These are phyloP conservation scores for Trematomus bernacchii DNA, from an alignment of 2,797 vertebrate genomes.

Conservation along the genomic window DNA sequence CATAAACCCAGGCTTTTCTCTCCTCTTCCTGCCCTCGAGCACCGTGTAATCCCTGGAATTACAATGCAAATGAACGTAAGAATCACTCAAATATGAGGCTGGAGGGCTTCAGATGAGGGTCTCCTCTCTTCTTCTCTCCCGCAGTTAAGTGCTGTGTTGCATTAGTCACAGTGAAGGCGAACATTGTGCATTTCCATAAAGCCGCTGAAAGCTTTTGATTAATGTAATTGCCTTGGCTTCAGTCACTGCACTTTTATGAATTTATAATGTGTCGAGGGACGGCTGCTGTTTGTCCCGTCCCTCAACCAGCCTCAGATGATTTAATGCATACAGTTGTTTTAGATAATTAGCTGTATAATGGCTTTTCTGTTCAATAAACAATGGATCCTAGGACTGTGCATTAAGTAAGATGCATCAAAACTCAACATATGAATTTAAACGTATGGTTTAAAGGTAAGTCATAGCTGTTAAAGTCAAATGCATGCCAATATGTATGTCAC, in stretches of 20 bases:
- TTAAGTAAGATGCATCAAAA: background rate
- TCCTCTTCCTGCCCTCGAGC: background rate
- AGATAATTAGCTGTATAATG: constrained; percentile 25
- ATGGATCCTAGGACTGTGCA: background rate
- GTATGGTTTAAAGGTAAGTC: no score
- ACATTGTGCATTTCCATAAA: constrained; percentile 56
- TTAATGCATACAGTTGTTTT: constrained; percentile 20
- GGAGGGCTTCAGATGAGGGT: constrained; percentile 2
- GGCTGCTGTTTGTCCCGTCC: constrained; percentile 23
- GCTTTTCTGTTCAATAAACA: constrained; percentile 22
- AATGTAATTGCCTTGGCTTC: constrained; percentile 54
- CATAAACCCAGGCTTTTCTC: background rate
- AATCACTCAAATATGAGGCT: constrained; percentile 15
- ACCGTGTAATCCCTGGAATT: constrained; percentile 30
- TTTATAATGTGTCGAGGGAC: constrained; percentile 26
- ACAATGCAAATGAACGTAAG: constrained; percentile 41
- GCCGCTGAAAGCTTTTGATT: constrained; percentile 62
- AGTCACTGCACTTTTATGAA: constrained; percentile 52
- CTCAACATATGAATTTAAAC: no score
- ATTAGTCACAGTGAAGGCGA: constrained; percentile 33
- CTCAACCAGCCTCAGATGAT: constrained; percentile 24
- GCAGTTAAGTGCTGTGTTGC: constrained; percentile 34
- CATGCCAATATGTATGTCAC: no score
- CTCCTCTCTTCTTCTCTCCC: constrained; percentile 27
- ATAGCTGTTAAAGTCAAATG: no score